Percentiles rank a stretch among this genome's conserved stretches.
Conservation (phyloP, 2,888 invertebrate genomes). For the Lottia gigantea region DNA sequence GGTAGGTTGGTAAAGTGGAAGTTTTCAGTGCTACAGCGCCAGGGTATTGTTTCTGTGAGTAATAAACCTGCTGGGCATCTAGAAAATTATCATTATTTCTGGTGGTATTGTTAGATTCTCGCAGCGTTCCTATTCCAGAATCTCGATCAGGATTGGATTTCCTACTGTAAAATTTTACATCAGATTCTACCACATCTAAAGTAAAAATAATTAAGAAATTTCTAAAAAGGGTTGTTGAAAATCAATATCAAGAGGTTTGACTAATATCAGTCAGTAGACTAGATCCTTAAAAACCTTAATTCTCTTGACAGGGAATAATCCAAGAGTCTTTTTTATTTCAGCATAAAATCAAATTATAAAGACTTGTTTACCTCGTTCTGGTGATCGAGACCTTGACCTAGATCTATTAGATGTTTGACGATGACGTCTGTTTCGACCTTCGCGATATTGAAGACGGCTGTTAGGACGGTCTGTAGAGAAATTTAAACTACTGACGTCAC, state of each 20-base stretch:
- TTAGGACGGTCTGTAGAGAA: conserved; percentile 24
- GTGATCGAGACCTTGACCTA: conserved; percentile 46
- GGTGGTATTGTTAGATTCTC: background rate
- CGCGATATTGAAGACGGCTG: conserved; percentile 19
- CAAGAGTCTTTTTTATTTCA: no score
- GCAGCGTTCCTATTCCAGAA: background rate
- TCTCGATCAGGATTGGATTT: background rate
- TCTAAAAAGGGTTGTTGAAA: no score
- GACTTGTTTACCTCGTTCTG: conserved; percentile 18
- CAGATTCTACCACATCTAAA: background rate
- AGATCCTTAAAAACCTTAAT: background rate
- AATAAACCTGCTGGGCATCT: background rate
- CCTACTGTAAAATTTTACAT: background rate
- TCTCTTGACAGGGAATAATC: no score
- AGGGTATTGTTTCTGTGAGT: background rate
- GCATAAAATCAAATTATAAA: background rate
- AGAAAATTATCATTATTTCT: background rate
- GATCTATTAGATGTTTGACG: conserved; percentile 29
- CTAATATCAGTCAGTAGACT: background rate
- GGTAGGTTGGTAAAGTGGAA: background rate
- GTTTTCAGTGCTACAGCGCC: background rate
- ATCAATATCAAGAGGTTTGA: no score
- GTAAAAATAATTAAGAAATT: no score
- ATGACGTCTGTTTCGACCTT: conserved; percentile 28
- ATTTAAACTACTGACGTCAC: conserved; percentile 36